Evolutionary conservation across 2,888 invertebrate species (phyloP).

Genomic region (Ectemnius cavifrons): DNA sequence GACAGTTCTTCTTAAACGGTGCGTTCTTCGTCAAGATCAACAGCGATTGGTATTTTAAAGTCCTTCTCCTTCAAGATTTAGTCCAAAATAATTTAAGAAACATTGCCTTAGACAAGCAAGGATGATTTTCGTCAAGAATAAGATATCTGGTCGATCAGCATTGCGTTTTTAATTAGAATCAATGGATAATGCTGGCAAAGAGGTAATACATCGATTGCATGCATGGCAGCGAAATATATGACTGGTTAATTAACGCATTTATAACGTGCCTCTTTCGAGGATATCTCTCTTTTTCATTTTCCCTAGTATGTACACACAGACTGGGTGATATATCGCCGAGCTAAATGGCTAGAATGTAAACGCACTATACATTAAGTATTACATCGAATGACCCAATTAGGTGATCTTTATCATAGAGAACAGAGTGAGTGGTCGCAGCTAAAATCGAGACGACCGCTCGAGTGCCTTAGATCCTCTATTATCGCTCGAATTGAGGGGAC

Average conservation of each 20-base stretch:
- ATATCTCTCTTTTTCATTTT: conserved; percentile 9
- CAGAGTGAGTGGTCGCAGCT: conserved; percentile 14
- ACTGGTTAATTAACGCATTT: conserved; percentile 26
- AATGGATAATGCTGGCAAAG: conserved; percentile 37
- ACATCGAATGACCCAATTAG: conserved; percentile 12
- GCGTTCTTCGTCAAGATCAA: too few species aligned
- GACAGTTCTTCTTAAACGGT: too few species aligned
- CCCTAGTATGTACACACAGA: conserved; percentile 12
- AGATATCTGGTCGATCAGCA: not conserved
- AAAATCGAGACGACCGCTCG: conserved; percentile 9
- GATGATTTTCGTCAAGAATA: not conserved
- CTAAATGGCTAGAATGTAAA: conserved; percentile 19
- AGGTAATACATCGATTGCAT: conserved; percentile 49
- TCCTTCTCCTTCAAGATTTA: too few species aligned
- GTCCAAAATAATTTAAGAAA: too few species aligned
- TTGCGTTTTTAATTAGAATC: conserved; percentile 31
- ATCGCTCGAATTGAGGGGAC: too few species aligned
- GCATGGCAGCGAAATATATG: conserved; percentile 47
- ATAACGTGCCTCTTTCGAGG: conserved; percentile 10
- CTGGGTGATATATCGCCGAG: conserved; percentile 6
- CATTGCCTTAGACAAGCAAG: too few species aligned
- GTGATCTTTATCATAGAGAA: conserved; percentile 21
- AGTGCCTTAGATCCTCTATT: not conserved
- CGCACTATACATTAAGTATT: conserved; percentile 19
- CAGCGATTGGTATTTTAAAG: too few species aligned